phyloP scores from a whole-genome alignment of 2,797 vertebrate species.

The Sandelia bainsii region DNA sequence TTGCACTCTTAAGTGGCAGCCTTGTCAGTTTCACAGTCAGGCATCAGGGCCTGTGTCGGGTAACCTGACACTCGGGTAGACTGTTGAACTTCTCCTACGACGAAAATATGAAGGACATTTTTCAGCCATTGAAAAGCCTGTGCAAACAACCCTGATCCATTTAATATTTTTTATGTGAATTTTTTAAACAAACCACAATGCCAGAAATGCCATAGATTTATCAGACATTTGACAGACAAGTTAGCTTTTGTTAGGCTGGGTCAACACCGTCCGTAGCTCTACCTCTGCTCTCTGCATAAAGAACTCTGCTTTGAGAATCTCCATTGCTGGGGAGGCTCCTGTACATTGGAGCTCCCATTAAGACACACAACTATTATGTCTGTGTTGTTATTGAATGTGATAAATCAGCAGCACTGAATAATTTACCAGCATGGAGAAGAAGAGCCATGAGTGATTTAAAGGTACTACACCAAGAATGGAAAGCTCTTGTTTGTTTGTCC shows the following conservation, averaged over 20 bases:
- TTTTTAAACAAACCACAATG: not conserved
- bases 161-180: not conserved
- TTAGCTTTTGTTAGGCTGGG: not conserved
- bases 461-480: conserved; percentile 46
- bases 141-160: not conserved
- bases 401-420: conserved; percentile 79
- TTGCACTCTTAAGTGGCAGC: conserved; percentile 28
- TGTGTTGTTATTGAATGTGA: conserved; percentile 72
- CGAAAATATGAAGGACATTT: conserved; percentile 1
- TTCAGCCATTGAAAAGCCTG: not conserved
- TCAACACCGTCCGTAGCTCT: conserved; percentile 7
- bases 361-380: conserved; percentile 63
- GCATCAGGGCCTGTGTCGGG: not conserved
- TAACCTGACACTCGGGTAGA: conserved; percentile 10
- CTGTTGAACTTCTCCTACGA: not conserved
- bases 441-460: conserved; percentile 61
- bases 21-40: conserved; percentile 18
- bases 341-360: conserved; percentile 58
- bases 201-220: not conserved
- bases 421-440: conserved; percentile 69
- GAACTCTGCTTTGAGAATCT: conserved; percentile 37
- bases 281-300: conserved; percentile 42
- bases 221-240: not conserved
- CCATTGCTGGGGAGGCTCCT: conserved; percentile 45
- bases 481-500: conserved; percentile 45